These are phyloP conservation scores for Synergus gifuensis DNA, from an alignment of 2,888 invertebrate species.

Conservation along the genomic window DNA sequence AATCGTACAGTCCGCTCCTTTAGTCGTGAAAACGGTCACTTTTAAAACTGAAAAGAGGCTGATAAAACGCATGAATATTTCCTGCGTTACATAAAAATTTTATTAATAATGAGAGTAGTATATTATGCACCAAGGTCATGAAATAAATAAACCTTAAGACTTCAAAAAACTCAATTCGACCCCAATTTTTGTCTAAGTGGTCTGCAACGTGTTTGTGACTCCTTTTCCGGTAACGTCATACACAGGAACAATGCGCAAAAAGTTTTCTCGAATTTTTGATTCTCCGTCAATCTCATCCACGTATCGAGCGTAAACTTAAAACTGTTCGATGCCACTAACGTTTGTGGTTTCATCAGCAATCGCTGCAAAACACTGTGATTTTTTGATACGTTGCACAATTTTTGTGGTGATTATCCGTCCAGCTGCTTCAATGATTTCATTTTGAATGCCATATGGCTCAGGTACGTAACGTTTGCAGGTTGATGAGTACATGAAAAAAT, in stretches of 20 bases:
- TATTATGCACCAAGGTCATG: too few relatives aligned
- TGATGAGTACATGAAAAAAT: too few relatives aligned
- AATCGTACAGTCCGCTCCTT: too few relatives aligned
- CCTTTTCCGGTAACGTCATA: neutral
- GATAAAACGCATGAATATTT: too few relatives aligned
- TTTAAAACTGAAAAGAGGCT: too few relatives aligned
- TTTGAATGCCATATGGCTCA: neutral
- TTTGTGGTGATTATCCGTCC: neutral
- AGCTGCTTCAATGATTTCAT: neutral
- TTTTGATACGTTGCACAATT: neutral
- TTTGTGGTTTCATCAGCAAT: neutral
- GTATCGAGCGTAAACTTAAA: too few relatives aligned
- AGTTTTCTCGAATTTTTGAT: too few relatives aligned
- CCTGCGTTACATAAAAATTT: neutral
- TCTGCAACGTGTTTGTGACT: neutral
- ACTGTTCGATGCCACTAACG: too few relatives aligned
- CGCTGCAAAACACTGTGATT: too few relatives aligned
- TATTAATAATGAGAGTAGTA: too few relatives aligned
- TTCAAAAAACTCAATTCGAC: neutral
- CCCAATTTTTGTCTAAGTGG: neutral
- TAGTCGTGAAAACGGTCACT: too few relatives aligned
- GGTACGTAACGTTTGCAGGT: neutral
- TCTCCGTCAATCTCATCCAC: too few relatives aligned
- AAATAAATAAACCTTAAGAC: neutral
- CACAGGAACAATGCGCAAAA: conserved; percentile 10